These are phyloP conservation scores for Petrosia ficiformis DNA, from an alignment of 37 sponge, comb jelly and placozoan species.

Conservation along the genomic window DNA sequence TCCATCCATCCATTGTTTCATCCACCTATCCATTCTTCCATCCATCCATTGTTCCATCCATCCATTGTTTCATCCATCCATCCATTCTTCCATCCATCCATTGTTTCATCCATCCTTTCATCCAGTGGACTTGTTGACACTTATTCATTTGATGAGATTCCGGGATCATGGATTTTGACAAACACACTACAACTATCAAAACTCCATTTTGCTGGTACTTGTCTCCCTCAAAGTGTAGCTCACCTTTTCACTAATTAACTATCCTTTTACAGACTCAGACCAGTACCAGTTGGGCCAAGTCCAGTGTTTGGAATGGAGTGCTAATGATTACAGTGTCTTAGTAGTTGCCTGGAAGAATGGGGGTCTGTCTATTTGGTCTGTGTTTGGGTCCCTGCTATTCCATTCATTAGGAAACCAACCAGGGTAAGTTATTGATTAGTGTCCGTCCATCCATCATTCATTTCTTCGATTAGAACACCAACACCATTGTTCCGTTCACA, in stretches of 20 bases:
- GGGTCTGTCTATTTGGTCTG: constrained; percentile 73
- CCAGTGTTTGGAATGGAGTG: constrained; percentile 64
- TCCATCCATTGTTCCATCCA: too few relatives aligned
- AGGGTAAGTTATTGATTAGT: constrained; percentile 29
- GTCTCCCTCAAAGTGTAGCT: background rate
- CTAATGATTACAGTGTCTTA: constrained; percentile 56
- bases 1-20: too few relatives aligned
- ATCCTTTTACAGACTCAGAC: constrained; percentile 3
- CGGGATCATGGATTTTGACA: constrained; percentile 59
- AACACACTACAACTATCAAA: constrained; percentile 67
- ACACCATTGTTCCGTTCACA: background rate
- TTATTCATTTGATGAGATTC: constrained; percentile 50
- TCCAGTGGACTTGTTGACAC: constrained; percentile 70
- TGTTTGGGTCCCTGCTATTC: constrained; percentile 80
- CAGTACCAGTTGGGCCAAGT: constrained; percentile 56
- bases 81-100: constrained; percentile 16
- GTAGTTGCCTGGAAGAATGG: constrained; percentile 82
- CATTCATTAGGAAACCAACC: constrained; percentile 72
- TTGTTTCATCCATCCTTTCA: background rate
- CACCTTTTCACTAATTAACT: background rate
- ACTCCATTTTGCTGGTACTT: constrained; percentile 59
- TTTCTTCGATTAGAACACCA: background rate
- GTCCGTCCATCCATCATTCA: background rate
- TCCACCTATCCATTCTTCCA: too few relatives aligned
- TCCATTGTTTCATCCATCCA: too few relatives aligned